Evolutionary conservation across 2,113 vertebrate genomes (phyloP), one percentile per base, ranked within the genome.

Genomic region (Aspidoscelis tigris): DNA sequence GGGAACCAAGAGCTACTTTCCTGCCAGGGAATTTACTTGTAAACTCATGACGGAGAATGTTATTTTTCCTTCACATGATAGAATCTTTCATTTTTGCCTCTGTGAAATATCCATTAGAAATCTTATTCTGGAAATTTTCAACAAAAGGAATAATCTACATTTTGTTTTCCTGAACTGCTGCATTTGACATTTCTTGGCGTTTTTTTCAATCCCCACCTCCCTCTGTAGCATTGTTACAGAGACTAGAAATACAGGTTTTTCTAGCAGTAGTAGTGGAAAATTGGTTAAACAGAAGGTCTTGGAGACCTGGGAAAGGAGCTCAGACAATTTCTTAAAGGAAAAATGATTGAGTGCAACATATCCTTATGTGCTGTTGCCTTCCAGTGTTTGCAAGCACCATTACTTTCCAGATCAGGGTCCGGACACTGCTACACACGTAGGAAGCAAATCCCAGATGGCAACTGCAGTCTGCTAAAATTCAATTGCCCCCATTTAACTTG

Each of bases 221-320:
- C 58, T 18, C 80, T 76, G 75, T 76, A 39, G 41, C 0, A 0
- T 64, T 76, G 73, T 83, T 84, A 88, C 14, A 5, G 81, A 74
- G 90, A 93, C 93, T 93, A 87, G 93, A 93, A 93, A 94, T 93
- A 91, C 93, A 89, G 92, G 91, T 93, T 94, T 83, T 64, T 55
- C 47, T 93, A 86, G 91, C 0, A 2, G 84, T 76, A 53, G 75
- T 78, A 84, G 77, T 85, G 75, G 74, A 77, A 88, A 79, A 71
- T 44, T 83, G 50, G 14, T 77, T 44, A 86, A 75, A 44, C 66
- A n/a, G 4, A 75, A 58, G 75, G 72, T 69, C 14, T 0, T 0
- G 8, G 61, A 75, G 75, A 55, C 0, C 1, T 68, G 50, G 78
- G 71, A 66, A 0, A 0, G 33, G 65, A 44, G 26, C 81, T 82